Conservation (phyloP, 2,888 invertebrate species). For the Cordilura impudica region DNA sequence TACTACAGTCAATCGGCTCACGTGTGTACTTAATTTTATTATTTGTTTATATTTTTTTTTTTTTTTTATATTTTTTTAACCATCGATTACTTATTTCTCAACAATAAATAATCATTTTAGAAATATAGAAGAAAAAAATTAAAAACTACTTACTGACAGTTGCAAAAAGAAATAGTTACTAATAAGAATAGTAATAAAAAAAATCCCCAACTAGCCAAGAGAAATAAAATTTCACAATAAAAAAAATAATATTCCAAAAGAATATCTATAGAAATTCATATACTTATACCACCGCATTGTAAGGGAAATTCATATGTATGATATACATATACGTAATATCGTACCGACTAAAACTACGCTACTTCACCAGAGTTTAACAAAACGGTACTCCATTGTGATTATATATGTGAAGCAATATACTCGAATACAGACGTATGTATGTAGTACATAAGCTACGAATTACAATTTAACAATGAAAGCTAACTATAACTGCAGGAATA, state of each 20-base stretch:
- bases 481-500: not conserved
- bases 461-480: slow-evolving; percentile 9
- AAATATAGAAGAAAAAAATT: too few species aligned
- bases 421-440: not conserved
- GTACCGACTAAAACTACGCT: not conserved
- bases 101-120: too few species aligned
- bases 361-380: not conserved
- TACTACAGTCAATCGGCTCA: too few species aligned
- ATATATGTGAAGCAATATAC: not conserved
- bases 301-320: not conserved
- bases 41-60: too few species aligned
- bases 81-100: too few species aligned
- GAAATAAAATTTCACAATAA: not conserved
- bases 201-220: not conserved
- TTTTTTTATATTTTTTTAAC: too few species aligned
- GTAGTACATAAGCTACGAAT: not conserved
- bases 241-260: not conserved
- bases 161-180: too few species aligned
- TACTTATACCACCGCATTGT: not conserved
- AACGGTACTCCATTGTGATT: not conserved
- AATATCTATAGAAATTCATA: not conserved
- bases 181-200: too few species aligned
- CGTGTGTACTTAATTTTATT: too few species aligned
- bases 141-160: too few species aligned
- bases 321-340: not conserved